Evolutionary conservation across 2,888 invertebrate genomes (phyloP), one percentile per base, ranked within the genome.

Genomic region (Julus scanicus): DNA sequence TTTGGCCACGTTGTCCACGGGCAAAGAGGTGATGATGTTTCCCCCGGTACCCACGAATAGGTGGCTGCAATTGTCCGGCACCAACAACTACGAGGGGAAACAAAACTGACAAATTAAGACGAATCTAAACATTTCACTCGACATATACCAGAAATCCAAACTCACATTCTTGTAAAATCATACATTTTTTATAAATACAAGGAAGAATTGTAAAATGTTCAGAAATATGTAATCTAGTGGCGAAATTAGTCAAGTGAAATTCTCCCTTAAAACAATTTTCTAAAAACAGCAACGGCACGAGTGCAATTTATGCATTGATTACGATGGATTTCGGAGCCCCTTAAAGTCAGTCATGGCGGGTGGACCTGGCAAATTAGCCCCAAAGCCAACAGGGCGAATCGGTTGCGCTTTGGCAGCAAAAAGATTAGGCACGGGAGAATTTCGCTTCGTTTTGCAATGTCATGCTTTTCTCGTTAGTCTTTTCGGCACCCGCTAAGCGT

Each of bases 1-100:
- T 8, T 91, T 91, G 49, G 92, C 91, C 49, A 92, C 91, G n/a
- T 91, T 90, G 90, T 93, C 93, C 85, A 91, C 91, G 1, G 92
- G 92, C 84, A 92, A 90, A 63, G 91, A 89, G 15, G 90, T 89
- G 48, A 90, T 89, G n/a, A 88, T 89, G 86, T 89, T 90, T 17
- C 89, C 88, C 11, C 90, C 89, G 53, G 89, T 89, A 11, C 90
- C 90, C 53, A 53, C 15, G 53, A 89, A 90, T 9, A 90, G 86
- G 89, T 90, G 86, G 89, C 90, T 90, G 87, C 89, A 90, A 86
- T 90, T 91, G 87, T 92, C 92, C 1, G 92, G 92, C 84, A 92
- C 91, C 57, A 92, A 89, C 48, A 90, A 88, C 92, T 92, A 89
- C 37, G 89, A 86, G 87, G 63, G 20, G n/a, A 63, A 63, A 17